Evolutionary conservation across 2,797 vertebrate species (phyloP), one percentile per base, ranked within the genome.

Genomic region (Onychomys leucogaster): DNA sequence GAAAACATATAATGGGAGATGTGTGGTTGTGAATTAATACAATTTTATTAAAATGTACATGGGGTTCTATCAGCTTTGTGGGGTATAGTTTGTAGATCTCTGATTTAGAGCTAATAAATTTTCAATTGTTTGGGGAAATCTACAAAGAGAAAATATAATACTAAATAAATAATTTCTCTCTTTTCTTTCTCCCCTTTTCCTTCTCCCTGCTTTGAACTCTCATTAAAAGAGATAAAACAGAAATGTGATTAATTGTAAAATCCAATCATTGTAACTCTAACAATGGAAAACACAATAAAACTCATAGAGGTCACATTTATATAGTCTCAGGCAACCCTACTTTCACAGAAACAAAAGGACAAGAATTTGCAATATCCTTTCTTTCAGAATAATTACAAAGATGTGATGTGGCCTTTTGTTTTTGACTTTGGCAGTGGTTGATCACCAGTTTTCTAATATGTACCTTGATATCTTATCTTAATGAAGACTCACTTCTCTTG

Each of bases 371-470:
- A 76, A 1, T 67, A 57, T 41, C 23, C 83, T 69, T 95, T 82
- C 41, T 65, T 61, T n/a, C n/a, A 89, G 43, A 9, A 19, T 25
- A 90, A 76, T 73, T 89, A 46, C 69, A 96, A 69, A 0, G 0
- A 94, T 92, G 23, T 0, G 0, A 71, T 80, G 83, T 97, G 92
- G 93, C 46, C 89, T 98, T 97, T 94, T 37, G 0, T 97, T 97
- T 91, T 69, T 94, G 91, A 98, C 88, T 96, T 97, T 97, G 85
- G 91, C 63, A 23, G 59, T 69, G 34, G 63, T 97, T 95, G 92
- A 2, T 97, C 37, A 65, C 87, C 96, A 61, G 52, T 97, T 97
- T 97, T 96, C 82, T 97, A 94, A 95, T 95, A 76, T 78, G 37
- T 95, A 94, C 91, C 90, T 96, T 65, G 6, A 88, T 95, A 67